Conservation (phyloP, 2,113 vertebrate species). For the Hippocampus zosterae region DNA sequence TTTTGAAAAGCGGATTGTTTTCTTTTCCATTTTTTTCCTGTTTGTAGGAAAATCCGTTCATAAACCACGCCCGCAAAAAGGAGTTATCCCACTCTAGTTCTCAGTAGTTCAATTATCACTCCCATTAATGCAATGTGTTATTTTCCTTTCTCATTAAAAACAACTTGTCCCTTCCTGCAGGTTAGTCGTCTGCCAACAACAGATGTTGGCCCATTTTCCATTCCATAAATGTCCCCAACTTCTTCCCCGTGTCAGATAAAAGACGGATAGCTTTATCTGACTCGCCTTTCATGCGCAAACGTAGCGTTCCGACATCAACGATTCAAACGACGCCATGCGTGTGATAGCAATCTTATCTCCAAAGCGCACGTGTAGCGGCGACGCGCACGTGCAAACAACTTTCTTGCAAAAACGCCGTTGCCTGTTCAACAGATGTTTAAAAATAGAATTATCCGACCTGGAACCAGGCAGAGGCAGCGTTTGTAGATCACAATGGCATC, state of each 20-base stretch:
- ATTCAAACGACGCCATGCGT: slow-evolving; percentile 1
- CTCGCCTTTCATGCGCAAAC: slow-evolving; percentile 1
- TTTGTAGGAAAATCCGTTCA: background rate
- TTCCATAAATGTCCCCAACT: background rate
- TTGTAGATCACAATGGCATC: slow-evolving; percentile 26
- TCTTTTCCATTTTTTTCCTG: background rate
- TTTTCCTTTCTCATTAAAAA: background rate
- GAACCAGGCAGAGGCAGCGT: slow-evolving; percentile 6
- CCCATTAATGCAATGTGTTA: no score
- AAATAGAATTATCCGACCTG: slow-evolving; percentile 8
- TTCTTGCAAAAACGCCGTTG: background rate
- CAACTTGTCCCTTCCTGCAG: background rate
- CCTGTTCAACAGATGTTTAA: slow-evolving; percentile 6
- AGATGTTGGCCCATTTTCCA: background rate
- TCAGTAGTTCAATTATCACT: no score
- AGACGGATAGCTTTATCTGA: slow-evolving; percentile 1
- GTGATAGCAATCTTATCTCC: slow-evolving; percentile 9
- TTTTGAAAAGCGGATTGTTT: background rate
- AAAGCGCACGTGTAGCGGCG: background rate
- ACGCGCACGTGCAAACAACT: background rate
- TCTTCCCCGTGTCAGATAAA: slow-evolving; percentile 16
- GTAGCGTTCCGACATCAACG: slow-evolving; percentile 1
- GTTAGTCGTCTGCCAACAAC: background rate
- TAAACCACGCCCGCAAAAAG: no score
- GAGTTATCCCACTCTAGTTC: no score